Evolutionary conservation across 2,888 invertebrate genomes (phyloP), one percentile per base, ranked within the genome.

Genomic region (Cerastis leucographa): DNA sequence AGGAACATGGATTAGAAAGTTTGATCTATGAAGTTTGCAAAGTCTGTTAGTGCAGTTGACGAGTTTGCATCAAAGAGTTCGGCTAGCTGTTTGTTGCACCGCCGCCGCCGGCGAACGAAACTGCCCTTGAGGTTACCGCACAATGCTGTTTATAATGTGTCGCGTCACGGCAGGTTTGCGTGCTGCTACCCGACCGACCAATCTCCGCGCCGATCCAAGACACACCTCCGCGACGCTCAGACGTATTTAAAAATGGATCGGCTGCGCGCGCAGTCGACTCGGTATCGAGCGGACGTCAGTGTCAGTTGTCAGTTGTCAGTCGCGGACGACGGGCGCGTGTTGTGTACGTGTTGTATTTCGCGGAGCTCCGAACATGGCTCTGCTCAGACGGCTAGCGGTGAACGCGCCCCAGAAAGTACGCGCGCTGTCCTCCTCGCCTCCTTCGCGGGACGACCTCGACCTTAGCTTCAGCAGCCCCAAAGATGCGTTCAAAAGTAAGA

Each of bases 401-500:
- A 94, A 93, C 85, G 91, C 93, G 87, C 95, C 96, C 75, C 91
- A 93, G 76, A 92, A 92, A 84, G 92, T 92, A 77, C 94, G 96
- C 68, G 93, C 90, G 76, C 90, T 96, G 70, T 92, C 95, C 79
- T 86, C 94, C 68, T 84, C 94, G 71, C 88, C 92, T 40, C 86
- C 92, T 12, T 91, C 91, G 17, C 94, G 94, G 65, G 98, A 98
- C 95, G 98, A 98, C 5, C 97, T 99, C 88, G 99, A 99, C 95
- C 97, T 98, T 85, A 97, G 97, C 87, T 99, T 99, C 96, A 98
- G 98, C 95, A 98, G 99, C 97, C 98, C 98, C 44, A 97, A 98
- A 90, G 99, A 99, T 88, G 98, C 99, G 44, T 99, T 99, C 97
- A 99, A 99, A 95, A 99, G 99, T 96, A 99, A 99, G 97, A 99